A percentile compares a stretch with the other conserved stretches of the same genome.
phyloP scores from a whole-genome alignment of 2,888 invertebrate species.

The Lagria hirta region DNA sequence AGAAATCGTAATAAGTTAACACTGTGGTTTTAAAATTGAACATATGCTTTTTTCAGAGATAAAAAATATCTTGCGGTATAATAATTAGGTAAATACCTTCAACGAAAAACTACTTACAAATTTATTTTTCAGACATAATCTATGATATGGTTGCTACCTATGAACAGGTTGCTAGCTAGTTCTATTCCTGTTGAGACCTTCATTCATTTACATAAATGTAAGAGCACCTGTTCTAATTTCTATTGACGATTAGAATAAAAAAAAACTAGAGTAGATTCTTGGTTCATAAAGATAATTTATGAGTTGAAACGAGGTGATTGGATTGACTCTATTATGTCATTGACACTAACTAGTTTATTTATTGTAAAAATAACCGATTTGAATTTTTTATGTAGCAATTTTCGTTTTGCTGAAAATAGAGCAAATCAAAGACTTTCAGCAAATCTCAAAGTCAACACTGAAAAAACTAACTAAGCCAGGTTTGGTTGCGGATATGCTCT shows the following conservation, averaged over 20 bases:
- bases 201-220: slow-evolving; percentile 31
- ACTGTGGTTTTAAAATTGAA: too few species aligned
- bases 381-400: slow-evolving; percentile 12
- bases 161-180: slow-evolving; percentile 29
- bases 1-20: too few species aligned
- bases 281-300: slow-evolving; percentile 27
- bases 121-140: too few species aligned
- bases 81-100: too few species aligned
- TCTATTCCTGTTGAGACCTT: slow-evolving; percentile 29
- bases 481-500: slow-evolving; percentile 18
- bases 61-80: too few species aligned
- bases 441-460: slow-evolving; percentile 11
- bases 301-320: slow-evolving; percentile 20
- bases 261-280: slow-evolving; percentile 29
- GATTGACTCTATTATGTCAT: slow-evolving; percentile 24
- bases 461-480: slow-evolving; percentile 17
- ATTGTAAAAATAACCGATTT: slow-evolving; percentile 12
- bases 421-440: slow-evolving; percentile 16
- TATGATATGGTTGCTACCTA: too few species aligned
- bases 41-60: too few species aligned
- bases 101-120: too few species aligned
- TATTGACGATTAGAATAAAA: slow-evolving; percentile 39
- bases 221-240: slow-evolving; percentile 37
- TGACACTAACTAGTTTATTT: slow-evolving; percentile 25
- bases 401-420: slow-evolving; percentile 19